Conservation (phyloP, 2,797 vertebrate species). For the Cryptoblepharus egeriae region DNA sequence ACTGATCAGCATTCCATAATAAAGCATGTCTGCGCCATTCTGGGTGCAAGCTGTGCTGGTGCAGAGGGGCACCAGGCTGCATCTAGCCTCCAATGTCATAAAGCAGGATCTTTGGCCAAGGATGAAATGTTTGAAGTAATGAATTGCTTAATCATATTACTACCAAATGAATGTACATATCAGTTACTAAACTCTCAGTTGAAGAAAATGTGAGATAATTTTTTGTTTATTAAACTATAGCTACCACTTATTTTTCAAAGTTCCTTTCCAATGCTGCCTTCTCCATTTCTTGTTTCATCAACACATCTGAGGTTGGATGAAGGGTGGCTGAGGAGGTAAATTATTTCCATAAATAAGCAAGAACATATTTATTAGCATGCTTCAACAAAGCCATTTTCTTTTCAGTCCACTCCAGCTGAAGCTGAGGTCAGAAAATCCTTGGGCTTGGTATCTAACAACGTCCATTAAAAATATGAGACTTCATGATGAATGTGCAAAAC, state of each 20-base stretch:
- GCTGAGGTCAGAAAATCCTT: constrained; percentile 40
- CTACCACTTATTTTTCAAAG: not conserved
- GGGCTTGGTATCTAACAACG: constrained; percentile 43
- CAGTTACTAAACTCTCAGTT: not conserved
- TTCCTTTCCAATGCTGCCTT: not conserved
- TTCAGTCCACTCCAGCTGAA: constrained; percentile 24
- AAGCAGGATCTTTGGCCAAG: too few species aligned
- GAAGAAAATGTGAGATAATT: not conserved
- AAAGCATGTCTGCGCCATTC: too few species aligned
- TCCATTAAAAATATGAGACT: constrained; percentile 46
- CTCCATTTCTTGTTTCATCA: not conserved
- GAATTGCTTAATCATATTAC: not conserved
- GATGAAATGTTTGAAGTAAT: too few species aligned
- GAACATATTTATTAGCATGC: not conserved
- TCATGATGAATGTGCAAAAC: constrained; percentile 60
- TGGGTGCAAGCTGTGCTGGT: too few species aligned
- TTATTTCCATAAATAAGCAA: not conserved
- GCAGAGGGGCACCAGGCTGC: too few species aligned
- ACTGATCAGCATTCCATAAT: too few species aligned
- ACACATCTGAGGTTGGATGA: not conserved
- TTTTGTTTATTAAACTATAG: not conserved
- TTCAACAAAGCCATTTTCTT: not conserved
- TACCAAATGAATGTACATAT: not conserved
- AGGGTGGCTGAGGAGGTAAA: not conserved
- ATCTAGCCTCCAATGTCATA: too few species aligned